These are phyloP conservation scores for Apamea sordens DNA, from an alignment of 2,888 invertebrate species.

Conservation along the genomic window DNA sequence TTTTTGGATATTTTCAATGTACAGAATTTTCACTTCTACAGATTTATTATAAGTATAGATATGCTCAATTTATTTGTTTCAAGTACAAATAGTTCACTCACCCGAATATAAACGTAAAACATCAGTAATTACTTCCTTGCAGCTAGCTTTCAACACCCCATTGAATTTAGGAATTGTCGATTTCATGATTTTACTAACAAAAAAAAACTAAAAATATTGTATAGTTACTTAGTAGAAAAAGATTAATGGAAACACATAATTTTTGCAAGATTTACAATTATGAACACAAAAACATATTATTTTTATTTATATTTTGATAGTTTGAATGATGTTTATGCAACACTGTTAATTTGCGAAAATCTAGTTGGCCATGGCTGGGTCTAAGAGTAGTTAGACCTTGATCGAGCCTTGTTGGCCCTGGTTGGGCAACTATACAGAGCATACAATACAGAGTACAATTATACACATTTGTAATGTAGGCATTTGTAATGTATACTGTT, in stretches of 20 bases:
- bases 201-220: background rate
- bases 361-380: background rate
- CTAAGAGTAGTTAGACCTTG: background rate
- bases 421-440: background rate
- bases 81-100: constrained; percentile 2
- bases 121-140: background rate
- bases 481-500: background rate
- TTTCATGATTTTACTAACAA: constrained; percentile 5
- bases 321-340: background rate
- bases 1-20: too few species aligned
- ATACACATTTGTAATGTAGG: too few species aligned
- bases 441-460: background rate
- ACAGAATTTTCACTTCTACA: too few species aligned
- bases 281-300: background rate
- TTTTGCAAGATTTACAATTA: background rate
- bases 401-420: background rate
- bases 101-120: constrained; percentile 17
- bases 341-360: background rate
- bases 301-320: background rate
- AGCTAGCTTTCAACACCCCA: background rate
- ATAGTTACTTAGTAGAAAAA: background rate
- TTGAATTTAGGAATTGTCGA: background rate
- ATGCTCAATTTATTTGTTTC: background rate
- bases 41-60: too few species aligned
- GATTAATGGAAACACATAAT: background rate